These are phyloP conservation scores for Rhagologus leucostigma DNA, from an alignment of 2,113 vertebrate genomes.

Conservation along the genomic window DNA sequence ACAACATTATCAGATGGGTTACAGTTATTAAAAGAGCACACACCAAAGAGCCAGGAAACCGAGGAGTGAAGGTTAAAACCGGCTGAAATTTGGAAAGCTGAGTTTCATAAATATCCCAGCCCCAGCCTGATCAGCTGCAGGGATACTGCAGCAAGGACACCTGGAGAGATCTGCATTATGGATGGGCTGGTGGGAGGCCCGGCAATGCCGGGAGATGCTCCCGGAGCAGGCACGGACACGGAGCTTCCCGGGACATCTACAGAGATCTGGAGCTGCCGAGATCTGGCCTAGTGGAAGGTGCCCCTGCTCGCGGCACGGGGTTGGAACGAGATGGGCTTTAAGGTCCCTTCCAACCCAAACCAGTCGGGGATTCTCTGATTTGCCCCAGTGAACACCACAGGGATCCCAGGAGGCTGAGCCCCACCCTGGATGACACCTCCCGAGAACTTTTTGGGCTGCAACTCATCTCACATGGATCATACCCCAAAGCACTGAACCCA, in stretches of 20 bases:
- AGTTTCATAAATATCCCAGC: neutral
- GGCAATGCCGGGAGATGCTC: neutral
- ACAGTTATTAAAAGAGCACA: slow-evolving; percentile 62
- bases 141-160: neutral
- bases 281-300: neutral
- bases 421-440: neutral
- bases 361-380: neutral
- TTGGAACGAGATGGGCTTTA: neutral
- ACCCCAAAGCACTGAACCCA: neutral
- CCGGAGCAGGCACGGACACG: rapidly evolving
- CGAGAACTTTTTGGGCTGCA: neutral
- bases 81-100: neutral
- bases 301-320: neutral
- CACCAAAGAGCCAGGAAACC: neutral
- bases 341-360: neutral
- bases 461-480: rapidly evolving
- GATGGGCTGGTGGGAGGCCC: neutral
- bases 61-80: neutral
- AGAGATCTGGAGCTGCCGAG: neutral
- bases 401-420: neutral
- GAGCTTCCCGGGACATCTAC: rapidly evolving
- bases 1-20: slow-evolving; percentile 66
- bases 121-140: neutral
- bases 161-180: neutral
- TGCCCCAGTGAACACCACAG: neutral